phyloP scores from a whole-genome alignment of 2,113 vertebrate genomes.

The Ophiodon elongatus region DNA sequence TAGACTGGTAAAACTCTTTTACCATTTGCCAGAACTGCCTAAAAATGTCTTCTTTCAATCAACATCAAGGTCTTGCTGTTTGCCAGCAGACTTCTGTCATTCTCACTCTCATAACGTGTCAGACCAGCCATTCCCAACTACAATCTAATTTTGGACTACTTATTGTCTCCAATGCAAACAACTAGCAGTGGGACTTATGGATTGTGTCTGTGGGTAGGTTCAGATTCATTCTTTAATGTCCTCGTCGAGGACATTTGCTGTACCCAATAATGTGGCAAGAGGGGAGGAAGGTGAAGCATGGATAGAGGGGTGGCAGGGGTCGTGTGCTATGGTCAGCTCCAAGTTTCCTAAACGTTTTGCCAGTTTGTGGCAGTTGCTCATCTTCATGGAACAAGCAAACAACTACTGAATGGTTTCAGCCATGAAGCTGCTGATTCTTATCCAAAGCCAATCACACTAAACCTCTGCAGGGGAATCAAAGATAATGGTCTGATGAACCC shows the following conservation, averaged over 20 bases:
- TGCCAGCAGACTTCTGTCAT: background rate
- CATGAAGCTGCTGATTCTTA: background rate
- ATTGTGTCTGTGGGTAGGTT: background rate
- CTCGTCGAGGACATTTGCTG: background rate
- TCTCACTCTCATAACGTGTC: background rate
- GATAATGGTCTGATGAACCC: constrained; percentile 11
- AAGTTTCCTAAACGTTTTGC: background rate
- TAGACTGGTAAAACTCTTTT: constrained; percentile 8
- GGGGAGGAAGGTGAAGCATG: background rate
- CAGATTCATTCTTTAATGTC: background rate
- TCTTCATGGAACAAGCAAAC: background rate
- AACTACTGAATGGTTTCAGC: background rate
- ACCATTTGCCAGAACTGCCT: constrained; percentile 17
- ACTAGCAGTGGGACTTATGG: background rate
- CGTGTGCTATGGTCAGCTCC: background rate
- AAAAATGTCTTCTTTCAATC: constrained; percentile 4
- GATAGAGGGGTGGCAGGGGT: background rate
- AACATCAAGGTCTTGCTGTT: constrained; percentile 17
- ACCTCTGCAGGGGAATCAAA: background rate
- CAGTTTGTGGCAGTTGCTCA: background rate
- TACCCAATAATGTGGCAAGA: background rate
- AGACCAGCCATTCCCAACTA: background rate
- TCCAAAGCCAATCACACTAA: background rate
- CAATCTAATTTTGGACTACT: background rate
- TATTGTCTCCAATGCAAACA: background rate